phyloP scores from a whole-genome alignment of 2,888 invertebrate genomes.

The Heteropelma amictum region DNA sequence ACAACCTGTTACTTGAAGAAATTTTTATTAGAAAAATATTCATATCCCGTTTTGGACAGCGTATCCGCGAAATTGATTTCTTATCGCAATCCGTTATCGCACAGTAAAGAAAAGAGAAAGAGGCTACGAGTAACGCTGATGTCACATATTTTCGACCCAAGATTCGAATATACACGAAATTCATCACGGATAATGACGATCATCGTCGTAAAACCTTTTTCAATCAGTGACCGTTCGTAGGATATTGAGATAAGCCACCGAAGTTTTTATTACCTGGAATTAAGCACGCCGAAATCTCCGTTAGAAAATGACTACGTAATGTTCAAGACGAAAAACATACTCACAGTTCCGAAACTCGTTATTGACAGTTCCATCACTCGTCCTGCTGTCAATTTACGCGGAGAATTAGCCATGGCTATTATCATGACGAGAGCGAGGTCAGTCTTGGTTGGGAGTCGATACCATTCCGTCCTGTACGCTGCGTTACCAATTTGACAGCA shows the following conservation, averaged over 20 bases:
- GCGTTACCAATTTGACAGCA: slow-evolving; percentile 37
- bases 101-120: no score
- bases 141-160: no score
- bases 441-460: slow-evolving; percentile 40
- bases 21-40: no score
- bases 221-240: slow-evolving; percentile 50
- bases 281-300: not conserved
- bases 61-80: no score
- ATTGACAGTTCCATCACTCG: slow-evolving; percentile 54
- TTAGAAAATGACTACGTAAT: not conserved
- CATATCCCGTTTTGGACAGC: no score
- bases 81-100: no score
- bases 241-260: slow-evolving; percentile 64
- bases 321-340: not conserved
- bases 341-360: slow-evolving; percentile 46
- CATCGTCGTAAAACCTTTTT: not conserved
- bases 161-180: not conserved
- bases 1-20: no score
- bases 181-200: not conserved
- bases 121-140: no score
- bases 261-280: slow-evolving; percentile 63
- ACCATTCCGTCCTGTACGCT: slow-evolving; percentile 53
- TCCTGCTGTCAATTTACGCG: slow-evolving; percentile 53
- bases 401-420: slow-evolving; percentile 47
- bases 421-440: slow-evolving; percentile 44